A percentile compares a stretch with the other conserved stretches of the same genome.
Conservation (phyloP, 2,113 vertebrate genomes). For the Corythornis cristatus region DNA sequence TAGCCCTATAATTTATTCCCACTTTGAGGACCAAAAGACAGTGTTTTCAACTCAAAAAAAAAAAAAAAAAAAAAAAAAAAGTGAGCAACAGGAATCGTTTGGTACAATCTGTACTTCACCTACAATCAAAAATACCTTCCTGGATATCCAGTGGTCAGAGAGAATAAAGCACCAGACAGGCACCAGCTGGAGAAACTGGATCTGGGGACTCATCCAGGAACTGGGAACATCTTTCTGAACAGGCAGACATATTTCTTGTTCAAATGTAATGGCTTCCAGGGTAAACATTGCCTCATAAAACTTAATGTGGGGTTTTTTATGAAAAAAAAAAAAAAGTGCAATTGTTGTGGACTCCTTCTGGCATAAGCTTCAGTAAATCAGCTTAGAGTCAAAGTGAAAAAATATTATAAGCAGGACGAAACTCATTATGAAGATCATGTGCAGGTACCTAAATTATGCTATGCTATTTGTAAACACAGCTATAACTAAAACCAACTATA, state of each 20-base stretch:
- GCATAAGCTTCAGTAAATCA: background rate
- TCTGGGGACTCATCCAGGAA: slow-evolving; percentile 61
- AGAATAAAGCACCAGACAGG: slow-evolving; percentile 26
- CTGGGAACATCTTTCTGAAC: slow-evolving; percentile 32
- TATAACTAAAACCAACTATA: background rate
- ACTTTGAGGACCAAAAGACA: background rate
- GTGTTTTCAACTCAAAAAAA: background rate
- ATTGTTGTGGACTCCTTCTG: background rate
- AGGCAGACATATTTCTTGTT: slow-evolving; percentile 32
- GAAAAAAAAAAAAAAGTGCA: background rate
- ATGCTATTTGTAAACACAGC: background rate
- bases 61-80: too few relatives aligned
- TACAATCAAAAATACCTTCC: background rate
- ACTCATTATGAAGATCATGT: background rate
- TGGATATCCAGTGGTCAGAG: slow-evolving; percentile 25
- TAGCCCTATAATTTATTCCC: background rate
- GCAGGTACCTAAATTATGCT: background rate
- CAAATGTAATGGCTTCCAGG: slow-evolving; percentile 37
- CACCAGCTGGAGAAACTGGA: slow-evolving; percentile 50
- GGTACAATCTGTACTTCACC: background rate
- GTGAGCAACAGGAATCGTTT: background rate
- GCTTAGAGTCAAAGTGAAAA: background rate
- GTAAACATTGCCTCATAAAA: slow-evolving; percentile 32
- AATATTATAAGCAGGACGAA: background rate
- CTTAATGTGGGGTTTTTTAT: background rate